Evolutionary conservation across 1,140 invertebrate species (phyloP), one percentile per base, ranked within the genome.

Genomic region (Diorhabda sublineata): DNA sequence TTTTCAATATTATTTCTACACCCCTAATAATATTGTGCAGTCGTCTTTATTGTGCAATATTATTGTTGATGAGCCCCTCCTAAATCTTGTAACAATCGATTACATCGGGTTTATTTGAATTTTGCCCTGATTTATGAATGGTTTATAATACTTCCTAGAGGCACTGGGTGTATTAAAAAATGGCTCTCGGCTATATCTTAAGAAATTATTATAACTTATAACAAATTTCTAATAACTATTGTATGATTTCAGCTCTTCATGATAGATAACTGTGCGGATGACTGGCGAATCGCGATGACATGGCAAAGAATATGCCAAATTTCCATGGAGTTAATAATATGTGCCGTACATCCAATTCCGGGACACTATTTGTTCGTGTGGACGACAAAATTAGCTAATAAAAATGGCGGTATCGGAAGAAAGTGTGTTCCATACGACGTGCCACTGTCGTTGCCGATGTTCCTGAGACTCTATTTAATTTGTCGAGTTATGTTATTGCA

Each of bases 271-370:
- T 98, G 97, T 85, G 96, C 98, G 64, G 98, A 99, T 84, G 98
- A 99, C 86, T 99, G 98, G 98, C 88, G 97, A 80, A 99, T 99
- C 84, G 97, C 98, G 72, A 97, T 99, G 91, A 99, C 97, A 68
- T 97, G 93, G 91, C 93, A 96, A 84, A 86, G 96, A 81, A 94
- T 96, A 83, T 88, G 89, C 74, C 95, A 98, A 84, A 96, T 99
- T 79, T 86, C 89, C 45, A 86, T 98, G 75, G 98, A 99, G 84
- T 85, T 99, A 73, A 81, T 91, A 70, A 94, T 99, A 79, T 99
- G 98, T 84, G 95, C 95, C 75, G 90, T 99, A 75, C 97, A 99
- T 84, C 97, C 97, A 57, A 93, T 99, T 78, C 98, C 98, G 26
- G 96, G 97, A 63, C 89, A 97, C 84, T 96, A 98, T 82, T 91